These are phyloP conservation scores for Cephalopterus ornatus DNA, from an alignment of 2,113 vertebrate genomes.

Conservation along the genomic window DNA sequence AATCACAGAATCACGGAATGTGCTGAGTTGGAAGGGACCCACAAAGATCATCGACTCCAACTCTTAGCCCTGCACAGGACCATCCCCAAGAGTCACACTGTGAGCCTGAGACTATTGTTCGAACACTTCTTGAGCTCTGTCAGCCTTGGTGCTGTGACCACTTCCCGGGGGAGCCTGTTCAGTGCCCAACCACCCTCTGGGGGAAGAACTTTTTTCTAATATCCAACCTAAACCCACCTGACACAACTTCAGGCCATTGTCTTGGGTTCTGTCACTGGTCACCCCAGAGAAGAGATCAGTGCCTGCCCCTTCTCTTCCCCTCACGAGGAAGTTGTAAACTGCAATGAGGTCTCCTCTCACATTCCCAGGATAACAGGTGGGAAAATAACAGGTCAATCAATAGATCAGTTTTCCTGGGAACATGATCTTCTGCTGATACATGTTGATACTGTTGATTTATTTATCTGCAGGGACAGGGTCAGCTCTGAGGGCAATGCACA, in stretches of 20 bases:
- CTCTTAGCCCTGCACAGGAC: neutral
- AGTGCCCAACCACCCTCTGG: neutral
- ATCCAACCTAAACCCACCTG: neutral
- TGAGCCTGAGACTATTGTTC: neutral
- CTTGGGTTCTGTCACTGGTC: neutral
- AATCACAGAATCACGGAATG: neutral
- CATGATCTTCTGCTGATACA: neutral
- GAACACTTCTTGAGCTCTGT: neutral
- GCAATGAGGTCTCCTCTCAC: neutral
- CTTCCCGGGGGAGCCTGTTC: neutral
- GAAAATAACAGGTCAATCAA: neutral
- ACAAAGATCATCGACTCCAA: neutral
- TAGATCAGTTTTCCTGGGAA: neutral
- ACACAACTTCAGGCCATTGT: neutral
- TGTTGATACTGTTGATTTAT: neutral
- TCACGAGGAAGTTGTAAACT: neutral
- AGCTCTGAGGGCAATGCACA: rapidly evolving
- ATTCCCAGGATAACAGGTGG: neutral
- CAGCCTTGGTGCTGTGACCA: neutral
- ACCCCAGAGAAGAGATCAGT: neutral
- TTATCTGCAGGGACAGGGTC: neutral
- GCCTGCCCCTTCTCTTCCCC: neutral
- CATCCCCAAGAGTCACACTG: neutral
- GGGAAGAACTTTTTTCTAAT: neutral
- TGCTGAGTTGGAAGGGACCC: neutral